A percentile compares a stretch with the other conserved stretches of the same genome.
phyloP scores from a whole-genome alignment of 1,140 invertebrate genomes.

The Cardiocondyla obscurior region DNA sequence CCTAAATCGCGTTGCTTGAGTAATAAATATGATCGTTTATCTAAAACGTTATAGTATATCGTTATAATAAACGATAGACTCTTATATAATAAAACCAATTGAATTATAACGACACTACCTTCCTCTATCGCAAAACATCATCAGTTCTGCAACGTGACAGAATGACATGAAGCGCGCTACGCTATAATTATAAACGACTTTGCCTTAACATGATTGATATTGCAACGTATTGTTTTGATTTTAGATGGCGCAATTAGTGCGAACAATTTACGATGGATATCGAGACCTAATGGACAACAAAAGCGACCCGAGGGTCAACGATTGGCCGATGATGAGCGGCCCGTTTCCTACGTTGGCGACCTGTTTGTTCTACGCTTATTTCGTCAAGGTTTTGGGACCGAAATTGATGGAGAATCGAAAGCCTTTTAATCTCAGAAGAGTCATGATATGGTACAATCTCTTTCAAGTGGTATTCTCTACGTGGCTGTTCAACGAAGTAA shows the following conservation, averaged over 20 bases:
- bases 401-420: constrained; percentile 95
- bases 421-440: constrained; percentile 91
- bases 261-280: constrained; percentile 84
- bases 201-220: neutral
- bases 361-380: constrained; percentile 90
- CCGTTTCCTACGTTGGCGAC: constrained; percentile 91
- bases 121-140: neutral
- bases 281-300: constrained; percentile 90
- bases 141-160: neutral
- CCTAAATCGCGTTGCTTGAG: neutral
- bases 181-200: neutral
- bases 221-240: constrained; percentile 62
- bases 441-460: constrained; percentile 94
- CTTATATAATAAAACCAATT: constrained; percentile 15
- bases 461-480: constrained; percentile 93
- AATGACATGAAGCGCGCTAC: neutral
- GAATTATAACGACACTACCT: neutral
- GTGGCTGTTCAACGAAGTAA: constrained; percentile 94
- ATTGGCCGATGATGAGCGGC: constrained; percentile 93
- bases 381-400: constrained; percentile 93
- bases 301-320: constrained; percentile 91
- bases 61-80: neutral
- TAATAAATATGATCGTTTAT: neutral
- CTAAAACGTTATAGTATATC: neutral
- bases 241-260: constrained; percentile 83